Conservation (phyloP, 2,113 vertebrate genomes). For the Vulpes vulpes region DNA sequence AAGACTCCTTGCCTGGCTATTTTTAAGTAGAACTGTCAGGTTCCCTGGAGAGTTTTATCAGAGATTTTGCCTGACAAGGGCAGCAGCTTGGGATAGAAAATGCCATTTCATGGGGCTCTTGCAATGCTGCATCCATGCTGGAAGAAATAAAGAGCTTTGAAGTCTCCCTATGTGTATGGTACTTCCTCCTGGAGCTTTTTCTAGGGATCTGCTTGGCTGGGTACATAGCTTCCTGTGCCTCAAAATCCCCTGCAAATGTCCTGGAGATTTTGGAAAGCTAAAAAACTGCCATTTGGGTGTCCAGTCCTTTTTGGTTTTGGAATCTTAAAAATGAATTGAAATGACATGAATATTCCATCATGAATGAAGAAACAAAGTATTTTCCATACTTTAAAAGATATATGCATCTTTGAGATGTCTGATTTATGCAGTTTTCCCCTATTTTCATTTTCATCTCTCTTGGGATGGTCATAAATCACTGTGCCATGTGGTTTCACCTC, state of each 20-base stretch:
- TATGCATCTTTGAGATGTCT: background rate
- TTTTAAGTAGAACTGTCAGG: background rate
- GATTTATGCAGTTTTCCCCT: background rate
- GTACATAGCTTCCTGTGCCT: fast-evolving
- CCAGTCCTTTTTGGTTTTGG: constrained; percentile 27
- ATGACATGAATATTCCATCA: background rate
- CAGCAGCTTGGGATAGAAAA: background rate
- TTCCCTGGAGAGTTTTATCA: background rate
- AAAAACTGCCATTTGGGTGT: background rate
- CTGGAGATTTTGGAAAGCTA: background rate
- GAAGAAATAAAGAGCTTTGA: background rate
- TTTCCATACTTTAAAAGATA: background rate
- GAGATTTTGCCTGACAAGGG: background rate
- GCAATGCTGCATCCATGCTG: background rate
- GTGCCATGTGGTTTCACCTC: background rate
- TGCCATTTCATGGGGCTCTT: background rate
- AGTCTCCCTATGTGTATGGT: background rate
- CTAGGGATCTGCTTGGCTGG: background rate
- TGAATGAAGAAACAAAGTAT: background rate
- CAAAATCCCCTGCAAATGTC: background rate
- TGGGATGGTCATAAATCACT: background rate
- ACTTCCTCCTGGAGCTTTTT: background rate
- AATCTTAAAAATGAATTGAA: background rate
- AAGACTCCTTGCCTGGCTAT: background rate
- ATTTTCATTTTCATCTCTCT: background rate